Percentiles rank a stretch among this genome's conserved stretches.
Evolutionary conservation across 2,797 vertebrate species (phyloP).

Genomic region (Pangasius sanitwongsei): DNA sequence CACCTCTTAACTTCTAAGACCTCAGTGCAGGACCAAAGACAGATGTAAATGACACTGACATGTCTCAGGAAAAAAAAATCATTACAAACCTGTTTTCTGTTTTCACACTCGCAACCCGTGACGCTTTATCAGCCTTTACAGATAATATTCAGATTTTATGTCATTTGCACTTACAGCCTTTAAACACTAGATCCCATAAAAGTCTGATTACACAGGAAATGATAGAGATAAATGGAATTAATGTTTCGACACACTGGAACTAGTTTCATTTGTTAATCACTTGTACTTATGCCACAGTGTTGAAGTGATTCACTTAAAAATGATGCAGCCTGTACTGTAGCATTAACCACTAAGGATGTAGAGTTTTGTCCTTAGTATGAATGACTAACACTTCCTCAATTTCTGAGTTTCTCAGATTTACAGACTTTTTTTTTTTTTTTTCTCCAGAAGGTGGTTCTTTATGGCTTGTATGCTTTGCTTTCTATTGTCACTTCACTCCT

Average conservation of each 20-base stretch:
- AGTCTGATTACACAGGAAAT: neutral
- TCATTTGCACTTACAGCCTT: neutral
- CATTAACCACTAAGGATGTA: neutral
- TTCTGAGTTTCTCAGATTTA: neutral
- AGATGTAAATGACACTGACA: neutral
- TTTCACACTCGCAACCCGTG: neutral
- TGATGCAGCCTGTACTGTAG: neutral
- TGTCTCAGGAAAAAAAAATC: too few species aligned
- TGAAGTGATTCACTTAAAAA: neutral
- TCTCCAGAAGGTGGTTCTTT: neutral
- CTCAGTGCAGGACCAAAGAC: neutral
- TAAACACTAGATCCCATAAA: neutral
- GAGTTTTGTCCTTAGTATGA: neutral
- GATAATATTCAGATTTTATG: neutral
- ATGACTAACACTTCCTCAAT: neutral
- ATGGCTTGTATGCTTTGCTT: neutral
- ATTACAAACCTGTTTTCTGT: neutral
- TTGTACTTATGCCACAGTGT: neutral
- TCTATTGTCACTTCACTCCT: too few species aligned
- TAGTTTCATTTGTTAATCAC: neutral
- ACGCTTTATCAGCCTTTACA: neutral
- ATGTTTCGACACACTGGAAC: neutral
- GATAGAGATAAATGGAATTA: neutral
- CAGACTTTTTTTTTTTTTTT: neutral
- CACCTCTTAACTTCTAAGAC: neutral